Base-by-base conservation (phyloP, 1,140 invertebrate genomes). In the Caerostris darwini region DNA sequence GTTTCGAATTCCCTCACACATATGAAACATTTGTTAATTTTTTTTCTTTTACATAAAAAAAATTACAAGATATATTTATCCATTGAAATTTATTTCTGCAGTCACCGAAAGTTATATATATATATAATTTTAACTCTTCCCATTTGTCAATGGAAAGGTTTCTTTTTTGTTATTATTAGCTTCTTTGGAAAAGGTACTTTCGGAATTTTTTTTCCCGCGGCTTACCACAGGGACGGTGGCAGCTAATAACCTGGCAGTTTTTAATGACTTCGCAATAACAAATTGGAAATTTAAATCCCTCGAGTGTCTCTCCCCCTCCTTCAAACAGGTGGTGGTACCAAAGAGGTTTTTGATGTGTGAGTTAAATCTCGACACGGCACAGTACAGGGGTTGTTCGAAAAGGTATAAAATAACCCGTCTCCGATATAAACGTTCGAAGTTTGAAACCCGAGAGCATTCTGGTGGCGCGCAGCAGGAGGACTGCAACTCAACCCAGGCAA, bases 361-460 rank as follows among this genome's bases (percentile, higher is more conserved):
- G 92, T 94, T 94, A 94, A 94, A 94, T 94, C 85, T 34, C 59
- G 54, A 67, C 88, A 64, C 50, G 53, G 71, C 54, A 17, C 87
- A 81, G 56, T 53, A 71, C n/a, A 5, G 58, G 10, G 8, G 19
- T 59, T 34, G 34, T 34, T 34, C 34, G 53, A 69, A 81, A 82
- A 64, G 92, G 69, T 94, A 94, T 94, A 94, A 94, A 94, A 94
- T 94, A 94, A 82, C 92, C 92, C 92, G 83, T 93, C 82, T 93
- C 86, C 58, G 57, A 94, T 93, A 87, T 86, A 93, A 93, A 87
- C 92, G 92, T 81, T 34, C 86, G 92, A 82, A 94, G 86, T 81
- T 89, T 82, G 92, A 94, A 81, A 89, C 85, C 81, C 57, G 92
- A 93, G 19, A 69, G 50, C 69, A 82, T 91, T 91, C 69, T 67